Conservation (phyloP, 2,797 vertebrate species). For the Sciaenops ocellatus region DNA sequence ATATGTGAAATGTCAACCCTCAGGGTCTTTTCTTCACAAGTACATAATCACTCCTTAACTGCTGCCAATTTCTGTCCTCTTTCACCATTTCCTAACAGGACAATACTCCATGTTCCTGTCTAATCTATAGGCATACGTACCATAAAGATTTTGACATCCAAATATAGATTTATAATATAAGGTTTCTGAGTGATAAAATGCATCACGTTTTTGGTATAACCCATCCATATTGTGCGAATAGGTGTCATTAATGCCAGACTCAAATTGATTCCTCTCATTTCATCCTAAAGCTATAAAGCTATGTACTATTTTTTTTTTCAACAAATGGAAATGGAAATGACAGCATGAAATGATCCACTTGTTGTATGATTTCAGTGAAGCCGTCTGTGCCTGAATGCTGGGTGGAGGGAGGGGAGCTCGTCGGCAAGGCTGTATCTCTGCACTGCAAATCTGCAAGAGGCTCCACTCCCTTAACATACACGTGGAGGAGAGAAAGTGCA, state of each 20-base stretch:
- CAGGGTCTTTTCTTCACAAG: not conserved
- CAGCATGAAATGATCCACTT: slow-evolving; percentile 30
- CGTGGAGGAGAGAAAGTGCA: slow-evolving; percentile 74
- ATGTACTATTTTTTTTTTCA: not conserved
- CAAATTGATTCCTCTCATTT: slow-evolving; percentile 8
- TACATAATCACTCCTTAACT: not conserved
- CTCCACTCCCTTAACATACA: slow-evolving; percentile 78
- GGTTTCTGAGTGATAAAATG: not conserved
- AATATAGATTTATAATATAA: not conserved
- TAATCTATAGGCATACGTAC: not conserved
- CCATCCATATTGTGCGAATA: not conserved
- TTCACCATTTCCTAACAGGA: not conserved
- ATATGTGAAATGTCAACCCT: not conserved
- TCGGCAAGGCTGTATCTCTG: slow-evolving; percentile 75
- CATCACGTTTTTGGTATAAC: not conserved
- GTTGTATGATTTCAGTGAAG: slow-evolving; percentile 73
- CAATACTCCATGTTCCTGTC: not conserved
- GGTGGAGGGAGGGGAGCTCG: slow-evolving; percentile 72
- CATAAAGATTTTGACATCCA: not conserved
- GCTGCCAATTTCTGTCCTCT: not conserved
- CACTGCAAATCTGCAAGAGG: slow-evolving; percentile 80
- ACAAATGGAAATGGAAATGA: slow-evolving; percentile 5
- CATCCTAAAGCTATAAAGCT: not conserved
- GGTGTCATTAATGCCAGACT: not conserved
- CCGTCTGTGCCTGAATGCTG: slow-evolving; percentile 83